Evolutionary conservation across 2,797 vertebrate genomes (phyloP), one percentile per base, ranked within the genome.

Genomic region (Melanogrammus aeglefinus): DNA sequence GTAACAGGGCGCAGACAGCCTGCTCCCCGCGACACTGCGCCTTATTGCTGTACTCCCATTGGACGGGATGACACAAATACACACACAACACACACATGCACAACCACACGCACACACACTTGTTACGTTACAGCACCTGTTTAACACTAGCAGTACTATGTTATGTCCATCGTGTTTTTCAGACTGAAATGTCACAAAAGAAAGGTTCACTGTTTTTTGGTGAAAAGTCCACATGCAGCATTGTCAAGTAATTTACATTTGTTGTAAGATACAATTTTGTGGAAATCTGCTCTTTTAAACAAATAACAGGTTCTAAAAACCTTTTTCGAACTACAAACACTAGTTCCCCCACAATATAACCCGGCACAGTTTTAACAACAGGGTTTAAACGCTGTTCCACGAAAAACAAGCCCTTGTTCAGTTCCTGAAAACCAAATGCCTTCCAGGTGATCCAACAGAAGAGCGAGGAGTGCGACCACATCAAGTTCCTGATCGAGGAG

Each of bases 401-500:
- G 13, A 13, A 44, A 13, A 44, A 16, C 13, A 4, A 16, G 41
- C 41, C 12, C 16, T 44, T 2, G 13, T 44, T 16, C 41, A 13
- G 47, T 13, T 63, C 57, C 6, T 63, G 47, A 63, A 63, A 6
- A n/a, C 57, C 6, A 27, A 2, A 35, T 71, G 1, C 38, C 2
- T 38, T 82, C 71, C 83, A 99, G 98, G 97, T 99, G 88, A 96
- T 99, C 91, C 97, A 99, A 83, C 96, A 95, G 13, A 98, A 98
- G 94, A 98, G 94, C 77, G 97, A 98, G 84, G 98, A 99, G 74
- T 99, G 96, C 81, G 98, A 99, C 85, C 98, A 99, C 86, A 98
- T 97, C 86, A 98, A 98, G 86, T 99, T 99, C 92, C 94, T 99
- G 92, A 99, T 99, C 76, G 97, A 99, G 91, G 97, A 99, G 88